Conservation (phyloP, 2,888 invertebrate species). For the Leptinotarsa rubiginosa region DNA sequence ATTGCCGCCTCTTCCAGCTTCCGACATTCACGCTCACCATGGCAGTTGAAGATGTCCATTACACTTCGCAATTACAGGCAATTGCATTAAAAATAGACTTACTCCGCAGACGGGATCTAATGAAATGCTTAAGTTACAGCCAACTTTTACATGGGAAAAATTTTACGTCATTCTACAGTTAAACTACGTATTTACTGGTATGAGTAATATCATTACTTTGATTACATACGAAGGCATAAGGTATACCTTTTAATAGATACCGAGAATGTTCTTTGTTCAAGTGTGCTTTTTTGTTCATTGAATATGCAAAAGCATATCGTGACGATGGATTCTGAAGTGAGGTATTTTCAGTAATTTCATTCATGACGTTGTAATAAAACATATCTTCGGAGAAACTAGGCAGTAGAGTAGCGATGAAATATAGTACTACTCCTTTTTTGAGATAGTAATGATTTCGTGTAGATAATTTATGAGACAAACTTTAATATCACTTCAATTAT, state of each 20-base stretch:
- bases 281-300: constrained; percentile 23
- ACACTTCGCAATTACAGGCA: constrained; percentile 57
- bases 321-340: constrained; percentile 5
- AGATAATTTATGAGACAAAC: not conserved
- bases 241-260: constrained; percentile 26
- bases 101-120: constrained; percentile 50
- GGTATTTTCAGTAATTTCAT: constrained; percentile 10
- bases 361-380: constrained; percentile 6
- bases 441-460: not conserved
- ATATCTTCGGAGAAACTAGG: not conserved
- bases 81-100: constrained; percentile 56
- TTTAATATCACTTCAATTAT: no score
- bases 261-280: constrained; percentile 29
- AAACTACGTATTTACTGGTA: constrained; percentile 39
- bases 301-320: constrained; percentile 20
- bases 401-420: not conserved
- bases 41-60: constrained; percentile 60
- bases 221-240: constrained; percentile 38
- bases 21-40: constrained; percentile 60
- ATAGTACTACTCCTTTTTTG: no score
- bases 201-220: constrained; percentile 42
- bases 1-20: constrained; percentile 60
- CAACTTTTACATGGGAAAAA: constrained; percentile 47
- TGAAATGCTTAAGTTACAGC: constrained; percentile 51
- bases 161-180: constrained; percentile 43